These are phyloP conservation scores for Apodemia mormo DNA, from an alignment of 2,888 invertebrate species.

Conservation along the genomic window DNA sequence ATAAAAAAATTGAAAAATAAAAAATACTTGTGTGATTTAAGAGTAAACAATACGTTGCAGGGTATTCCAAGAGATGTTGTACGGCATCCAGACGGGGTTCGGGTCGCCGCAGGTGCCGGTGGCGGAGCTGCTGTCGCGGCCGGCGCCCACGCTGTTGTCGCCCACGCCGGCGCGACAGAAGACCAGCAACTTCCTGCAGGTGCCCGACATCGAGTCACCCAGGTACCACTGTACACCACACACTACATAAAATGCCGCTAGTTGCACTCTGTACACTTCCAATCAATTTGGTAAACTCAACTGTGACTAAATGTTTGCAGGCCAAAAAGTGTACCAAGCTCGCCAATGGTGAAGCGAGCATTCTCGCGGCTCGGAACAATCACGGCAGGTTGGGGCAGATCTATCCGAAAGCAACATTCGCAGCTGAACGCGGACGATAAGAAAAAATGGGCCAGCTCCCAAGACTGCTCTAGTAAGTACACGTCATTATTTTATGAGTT, in stretches of 20 bases:
- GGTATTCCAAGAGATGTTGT: constrained; percentile 96
- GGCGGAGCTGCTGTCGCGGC: constrained; percentile 91
- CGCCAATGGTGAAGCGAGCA: constrained; percentile 96
- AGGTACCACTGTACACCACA: constrained; percentile 49
- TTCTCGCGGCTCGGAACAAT: constrained; percentile 95
- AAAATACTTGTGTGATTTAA: too few relatives aligned
- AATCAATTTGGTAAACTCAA: too few relatives aligned
- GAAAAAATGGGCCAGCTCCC: constrained; percentile 95
- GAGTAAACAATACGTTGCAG: constrained; percentile 57
- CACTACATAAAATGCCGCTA: not conserved
- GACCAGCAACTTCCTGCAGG: constrained; percentile 95
- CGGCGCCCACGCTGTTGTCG: constrained; percentile 92
- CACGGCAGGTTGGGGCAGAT: constrained; percentile 94
- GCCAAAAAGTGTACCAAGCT: constrained; percentile 96
- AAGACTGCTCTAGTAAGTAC: constrained; percentile 93
- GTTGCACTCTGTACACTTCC: not conserved
- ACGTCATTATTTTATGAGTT: too few relatives aligned
- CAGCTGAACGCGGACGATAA: constrained; percentile 92
- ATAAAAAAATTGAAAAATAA: too few relatives aligned
- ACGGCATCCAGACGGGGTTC: constrained; percentile 96
- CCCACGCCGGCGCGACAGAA: constrained; percentile 93
- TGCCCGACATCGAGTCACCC: constrained; percentile 94
- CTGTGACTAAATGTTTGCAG: constrained; percentile 61
- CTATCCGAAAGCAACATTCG: constrained; percentile 91
- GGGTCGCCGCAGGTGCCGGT: constrained; percentile 96